Percentiles rank a stretch among this genome's conserved stretches.
Conservation (phyloP, 2,888 invertebrate genomes). For the Drosophila austrosaltans region DNA sequence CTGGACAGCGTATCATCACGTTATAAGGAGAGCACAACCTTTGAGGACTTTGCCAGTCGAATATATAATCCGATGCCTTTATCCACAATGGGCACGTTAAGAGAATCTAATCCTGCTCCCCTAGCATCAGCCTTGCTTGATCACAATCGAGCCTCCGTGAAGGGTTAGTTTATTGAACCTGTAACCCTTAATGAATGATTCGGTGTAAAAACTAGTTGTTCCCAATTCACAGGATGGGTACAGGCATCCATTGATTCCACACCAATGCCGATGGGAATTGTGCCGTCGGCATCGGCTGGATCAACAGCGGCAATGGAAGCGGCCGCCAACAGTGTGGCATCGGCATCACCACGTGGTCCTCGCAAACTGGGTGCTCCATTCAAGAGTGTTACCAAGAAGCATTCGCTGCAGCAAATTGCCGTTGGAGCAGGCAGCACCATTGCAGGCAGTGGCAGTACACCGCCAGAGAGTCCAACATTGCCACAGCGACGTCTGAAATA, state of each 20-base stretch:
- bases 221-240: conserved; percentile 79
- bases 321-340: conserved; percentile 53
- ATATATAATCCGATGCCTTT: conserved; percentile 88
- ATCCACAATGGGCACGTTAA: conserved; percentile 66
- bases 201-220: background rate
- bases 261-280: conserved; percentile 69
- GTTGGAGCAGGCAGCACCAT: conserved; percentile 57
- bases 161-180: conserved; percentile 63
- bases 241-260: conserved; percentile 81
- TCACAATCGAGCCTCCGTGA: conserved; percentile 82
- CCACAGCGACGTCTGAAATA: conserved; percentile 83
- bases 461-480: conserved; percentile 82
- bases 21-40: conserved; percentile 94
- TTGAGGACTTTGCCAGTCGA: conserved; percentile 93
- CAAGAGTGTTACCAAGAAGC: conserved; percentile 80
- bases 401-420: conserved; percentile 71
- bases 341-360: conserved; percentile 80
- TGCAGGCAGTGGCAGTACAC: conserved; percentile 53
- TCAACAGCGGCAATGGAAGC: conserved; percentile 81
- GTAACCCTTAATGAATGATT: background rate
- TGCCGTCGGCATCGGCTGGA: conserved; percentile 77
- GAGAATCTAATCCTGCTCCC: conserved; percentile 82
- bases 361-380: conserved; percentile 81
- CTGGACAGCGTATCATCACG: conserved; percentile 93
- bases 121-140: conserved; percentile 87